A percentile compares a stretch with the other conserved stretches of the same genome.
These are phyloP conservation scores for Procambarus virginalis DNA, from an alignment of 1,140 invertebrate genomes.

Conservation along the genomic window DNA sequence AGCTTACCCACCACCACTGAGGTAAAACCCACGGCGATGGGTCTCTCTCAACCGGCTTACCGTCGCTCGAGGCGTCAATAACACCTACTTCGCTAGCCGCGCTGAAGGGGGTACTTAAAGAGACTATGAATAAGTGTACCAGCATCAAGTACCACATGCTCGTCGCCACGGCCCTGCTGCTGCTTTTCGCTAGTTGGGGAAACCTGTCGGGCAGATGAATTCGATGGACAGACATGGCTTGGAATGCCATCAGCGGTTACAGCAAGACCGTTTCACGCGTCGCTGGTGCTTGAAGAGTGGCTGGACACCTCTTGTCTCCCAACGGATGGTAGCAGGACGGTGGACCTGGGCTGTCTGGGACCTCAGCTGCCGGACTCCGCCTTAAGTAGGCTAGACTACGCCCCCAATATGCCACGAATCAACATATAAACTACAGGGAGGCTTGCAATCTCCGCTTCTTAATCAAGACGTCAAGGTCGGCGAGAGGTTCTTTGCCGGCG, in stretches of 20 bases:
- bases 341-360: neutral
- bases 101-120: neutral
- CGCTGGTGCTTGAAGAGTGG: no score
- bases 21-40: constrained; percentile 9
- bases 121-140: neutral
- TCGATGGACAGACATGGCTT: neutral
- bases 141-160: neutral
- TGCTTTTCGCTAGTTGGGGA: neutral
- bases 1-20: constrained; percentile 36
- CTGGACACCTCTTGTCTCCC: neutral
- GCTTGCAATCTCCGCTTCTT: neutral
- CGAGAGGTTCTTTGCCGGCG: neutral
- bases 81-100: neutral
- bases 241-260: neutral
- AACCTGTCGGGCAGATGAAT: neutral
- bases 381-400: neutral
- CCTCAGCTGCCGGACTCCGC: neutral
- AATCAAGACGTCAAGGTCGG: neutral
- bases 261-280: neutral
- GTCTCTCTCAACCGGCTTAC: neutral
- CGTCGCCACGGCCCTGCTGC: neutral
- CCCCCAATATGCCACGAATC: neutral
- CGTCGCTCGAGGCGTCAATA: neutral
- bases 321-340: neutral
- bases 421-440: neutral